These are phyloP conservation scores for Holothuria scabra DNA, from an alignment of 53 echinoderm and acorn worm genomes.

Conservation along the genomic window DNA sequence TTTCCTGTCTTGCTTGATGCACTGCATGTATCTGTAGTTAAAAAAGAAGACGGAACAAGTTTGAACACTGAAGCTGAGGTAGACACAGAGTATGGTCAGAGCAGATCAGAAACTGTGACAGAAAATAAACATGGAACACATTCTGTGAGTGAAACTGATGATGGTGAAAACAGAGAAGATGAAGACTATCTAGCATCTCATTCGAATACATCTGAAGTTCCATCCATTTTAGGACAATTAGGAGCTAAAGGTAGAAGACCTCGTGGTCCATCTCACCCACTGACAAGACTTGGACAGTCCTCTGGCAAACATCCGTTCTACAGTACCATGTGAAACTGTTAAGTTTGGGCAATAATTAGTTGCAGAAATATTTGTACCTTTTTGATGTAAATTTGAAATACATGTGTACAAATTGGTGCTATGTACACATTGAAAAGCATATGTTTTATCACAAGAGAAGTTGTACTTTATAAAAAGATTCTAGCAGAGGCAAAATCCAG, in stretches of 20 bases:
- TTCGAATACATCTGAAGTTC: no score
- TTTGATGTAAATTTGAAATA: no score
- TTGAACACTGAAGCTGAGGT: not conserved
- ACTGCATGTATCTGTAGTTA: not conserved
- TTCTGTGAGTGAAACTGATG: not conserved
- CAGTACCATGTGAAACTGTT: constrained; percentile 56
- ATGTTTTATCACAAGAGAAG: no score
- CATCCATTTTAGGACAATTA: no score
- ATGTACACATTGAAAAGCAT: no score
- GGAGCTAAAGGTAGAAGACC: constrained; percentile 22
- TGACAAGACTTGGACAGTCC: constrained; percentile 62
- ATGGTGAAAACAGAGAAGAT: not conserved
- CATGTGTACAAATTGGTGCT: no score
- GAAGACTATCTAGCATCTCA: not conserved
- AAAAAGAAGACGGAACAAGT: no score
- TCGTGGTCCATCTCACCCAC: constrained; percentile 86
- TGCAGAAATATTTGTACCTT: no score
- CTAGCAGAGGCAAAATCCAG: no score
- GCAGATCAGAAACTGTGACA: constrained; percentile 21
- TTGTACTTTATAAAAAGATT: no score
- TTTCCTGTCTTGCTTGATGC: not conserved
- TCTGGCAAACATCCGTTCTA: constrained; percentile 62
- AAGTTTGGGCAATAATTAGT: no score
- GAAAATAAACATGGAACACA: not conserved
- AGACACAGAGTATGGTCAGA: not conserved